These are phyloP conservation scores for Hydropsyche tenuis DNA, from an alignment of 1,140 invertebrate species.

Conservation along the genomic window DNA sequence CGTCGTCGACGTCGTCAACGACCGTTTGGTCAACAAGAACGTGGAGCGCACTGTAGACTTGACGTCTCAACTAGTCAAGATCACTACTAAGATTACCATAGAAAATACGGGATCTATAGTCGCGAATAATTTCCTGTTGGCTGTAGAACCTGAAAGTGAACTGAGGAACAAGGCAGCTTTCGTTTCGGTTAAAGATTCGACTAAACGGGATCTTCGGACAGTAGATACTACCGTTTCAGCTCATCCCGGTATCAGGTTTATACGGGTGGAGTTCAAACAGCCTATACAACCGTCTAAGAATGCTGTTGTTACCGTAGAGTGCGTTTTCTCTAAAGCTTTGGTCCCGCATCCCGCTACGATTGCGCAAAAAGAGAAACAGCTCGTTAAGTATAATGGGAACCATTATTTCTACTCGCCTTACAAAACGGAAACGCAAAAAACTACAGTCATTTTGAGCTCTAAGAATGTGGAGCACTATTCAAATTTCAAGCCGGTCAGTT, in stretches of 20 bases:
- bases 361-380: slow-evolving; percentile 90
- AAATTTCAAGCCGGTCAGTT: slow-evolving; percentile 82
- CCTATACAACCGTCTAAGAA: slow-evolving; percentile 66
- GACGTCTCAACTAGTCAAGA: slow-evolving; percentile 86
- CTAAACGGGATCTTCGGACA: slow-evolving; percentile 69
- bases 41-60: slow-evolving; percentile 87
- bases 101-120: slow-evolving; percentile 79
- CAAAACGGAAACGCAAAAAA: slow-evolving; percentile 77
- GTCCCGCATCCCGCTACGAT: slow-evolving; percentile 86
- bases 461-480: slow-evolving; percentile 85
- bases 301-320: slow-evolving; percentile 73
- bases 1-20: neutral
- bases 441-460: slow-evolving; percentile 78
- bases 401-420: slow-evolving; percentile 88
- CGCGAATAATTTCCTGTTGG: slow-evolving; percentile 70
- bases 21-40: slow-evolving; percentile 73
- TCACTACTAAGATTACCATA: slow-evolving; percentile 77
- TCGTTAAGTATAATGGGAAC: slow-evolving; percentile 86
- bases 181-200: slow-evolving; percentile 73
- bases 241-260: slow-evolving; percentile 64
- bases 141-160: slow-evolving; percentile 68
- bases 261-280: slow-evolving; percentile 69
- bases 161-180: slow-evolving; percentile 72
- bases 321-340: slow-evolving; percentile 77
- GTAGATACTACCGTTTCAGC: slow-evolving; percentile 63